Evolutionary conservation across 92 coral and sea anemone species (phyloP).

Genomic region (Anthopleura xanthogrammica): DNA sequence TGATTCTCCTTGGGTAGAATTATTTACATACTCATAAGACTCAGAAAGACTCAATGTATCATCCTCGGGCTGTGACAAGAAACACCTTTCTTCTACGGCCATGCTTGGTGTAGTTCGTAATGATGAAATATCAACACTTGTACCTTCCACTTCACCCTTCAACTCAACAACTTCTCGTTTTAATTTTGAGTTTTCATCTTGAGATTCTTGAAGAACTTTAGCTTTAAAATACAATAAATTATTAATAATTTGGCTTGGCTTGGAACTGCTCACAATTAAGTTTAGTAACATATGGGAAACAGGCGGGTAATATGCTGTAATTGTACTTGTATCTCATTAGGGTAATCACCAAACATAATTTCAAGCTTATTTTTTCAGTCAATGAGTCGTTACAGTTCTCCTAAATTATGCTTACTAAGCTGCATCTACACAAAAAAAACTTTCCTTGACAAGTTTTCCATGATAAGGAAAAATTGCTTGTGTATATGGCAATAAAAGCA

Average conservation of each 20-base stretch:
- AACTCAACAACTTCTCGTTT: constrained; percentile 54
- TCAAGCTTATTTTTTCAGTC: too few relatives aligned
- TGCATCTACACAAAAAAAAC: too few relatives aligned
- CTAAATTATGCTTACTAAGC: too few relatives aligned
- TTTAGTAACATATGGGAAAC: not conserved
- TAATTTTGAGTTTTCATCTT: constrained; percentile 59
- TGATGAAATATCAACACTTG: constrained; percentile 41
- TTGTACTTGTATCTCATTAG: too few relatives aligned
- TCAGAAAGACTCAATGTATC: not conserved
- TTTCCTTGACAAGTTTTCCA: too few relatives aligned
- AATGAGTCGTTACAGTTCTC: too few relatives aligned
- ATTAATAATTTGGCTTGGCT: not conserved
- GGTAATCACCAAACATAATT: too few relatives aligned
- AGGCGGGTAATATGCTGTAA: not conserved
- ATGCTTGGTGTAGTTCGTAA: constrained; percentile 14
- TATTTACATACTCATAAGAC: not conserved
- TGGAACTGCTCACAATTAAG: not conserved
- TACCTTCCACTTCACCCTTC: constrained; percentile 25
- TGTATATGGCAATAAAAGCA: too few relatives aligned
- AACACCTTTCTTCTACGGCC: constrained; percentile 10
- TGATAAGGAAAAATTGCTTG: too few relatives aligned
- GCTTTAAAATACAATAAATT: constrained; percentile 28
- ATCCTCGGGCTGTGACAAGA: constrained; percentile 21
- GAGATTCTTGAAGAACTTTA: constrained; percentile 83
- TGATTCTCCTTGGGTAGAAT: not conserved